Evolutionary conservation across 1,140 invertebrate genomes (phyloP).

Genomic region (Melipona quadrifasciata): DNA sequence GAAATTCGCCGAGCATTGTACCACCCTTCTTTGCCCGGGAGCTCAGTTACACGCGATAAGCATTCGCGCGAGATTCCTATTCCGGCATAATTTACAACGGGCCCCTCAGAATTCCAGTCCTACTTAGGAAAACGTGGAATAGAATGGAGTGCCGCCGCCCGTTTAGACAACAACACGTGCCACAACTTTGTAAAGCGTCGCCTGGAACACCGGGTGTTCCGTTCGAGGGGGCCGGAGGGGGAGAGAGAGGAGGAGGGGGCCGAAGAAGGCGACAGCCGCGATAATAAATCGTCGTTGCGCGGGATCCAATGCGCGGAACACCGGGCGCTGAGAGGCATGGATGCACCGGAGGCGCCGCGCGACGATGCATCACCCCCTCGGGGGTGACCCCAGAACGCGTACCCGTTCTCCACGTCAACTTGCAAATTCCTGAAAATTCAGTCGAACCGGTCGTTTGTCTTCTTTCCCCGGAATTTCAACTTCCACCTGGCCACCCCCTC

Average conservation of each 20-base stretch:
- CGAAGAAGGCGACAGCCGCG: neutral
- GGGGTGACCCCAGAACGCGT: neutral
- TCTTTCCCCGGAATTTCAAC: neutral
- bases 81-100: neutral
- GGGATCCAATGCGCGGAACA: slow-evolving; percentile 24
- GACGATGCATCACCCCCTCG: slow-evolving; percentile 23
- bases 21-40: neutral
- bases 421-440: slow-evolving; percentile 19
- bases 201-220: neutral
- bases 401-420: neutral
- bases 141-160: neutral
- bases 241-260: too few relatives aligned
- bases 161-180: neutral
- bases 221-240: neutral
- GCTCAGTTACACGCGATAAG: neutral
- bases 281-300: slow-evolving; percentile 38
- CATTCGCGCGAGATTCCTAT: neutral
- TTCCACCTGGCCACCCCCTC: too few relatives aligned
- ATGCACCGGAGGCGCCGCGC: neutral
- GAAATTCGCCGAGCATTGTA: too few relatives aligned
- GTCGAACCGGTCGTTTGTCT: slow-evolving; percentile 25
- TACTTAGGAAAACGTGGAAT: neutral
- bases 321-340: neutral
- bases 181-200: neutral
- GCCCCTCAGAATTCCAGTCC: neutral